Evolutionary conservation across 2,888 invertebrate genomes (phyloP).

Genomic region (Cremastinae sp.): DNA sequence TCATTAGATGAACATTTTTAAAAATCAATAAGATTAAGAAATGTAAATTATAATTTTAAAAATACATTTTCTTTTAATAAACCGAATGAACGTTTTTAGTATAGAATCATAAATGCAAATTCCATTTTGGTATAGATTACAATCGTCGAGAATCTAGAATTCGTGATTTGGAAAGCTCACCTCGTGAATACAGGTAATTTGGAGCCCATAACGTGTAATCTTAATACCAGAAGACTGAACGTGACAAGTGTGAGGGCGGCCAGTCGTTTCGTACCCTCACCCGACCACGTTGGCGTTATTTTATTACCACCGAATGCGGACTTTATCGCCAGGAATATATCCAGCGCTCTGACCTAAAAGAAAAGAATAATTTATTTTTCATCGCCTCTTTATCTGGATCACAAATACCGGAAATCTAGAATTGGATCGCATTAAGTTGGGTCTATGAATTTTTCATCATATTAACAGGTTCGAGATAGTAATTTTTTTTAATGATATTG

Average conservation of each 20-base stretch:
- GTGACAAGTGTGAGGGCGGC: constrained; percentile 91
- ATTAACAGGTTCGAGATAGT: no score
- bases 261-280: constrained; percentile 88
- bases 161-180: constrained; percentile 74
- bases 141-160: neutral
- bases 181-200: constrained; percentile 97
- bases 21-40: no score
- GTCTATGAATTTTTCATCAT: no score
- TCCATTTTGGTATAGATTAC: neutral
- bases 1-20: no score
- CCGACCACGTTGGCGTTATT: constrained; percentile 82
- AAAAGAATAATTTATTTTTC: neutral
- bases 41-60: no score
- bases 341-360: constrained; percentile 76
- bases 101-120: neutral
- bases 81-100: no score
- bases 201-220: constrained; percentile 97
- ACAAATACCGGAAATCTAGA: neutral
- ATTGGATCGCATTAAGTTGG: neutral
- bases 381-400: constrained; percentile 2
- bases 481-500: no score
- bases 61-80: no score
- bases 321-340: constrained; percentile 81
- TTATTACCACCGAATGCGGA: constrained; percentile 81
- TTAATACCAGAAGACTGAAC: constrained; percentile 88